A percentile compares a stretch with the other conserved stretches of the same genome.
Conservation (phyloP, 1,140 invertebrate genomes). For the Patella vulgata region DNA sequence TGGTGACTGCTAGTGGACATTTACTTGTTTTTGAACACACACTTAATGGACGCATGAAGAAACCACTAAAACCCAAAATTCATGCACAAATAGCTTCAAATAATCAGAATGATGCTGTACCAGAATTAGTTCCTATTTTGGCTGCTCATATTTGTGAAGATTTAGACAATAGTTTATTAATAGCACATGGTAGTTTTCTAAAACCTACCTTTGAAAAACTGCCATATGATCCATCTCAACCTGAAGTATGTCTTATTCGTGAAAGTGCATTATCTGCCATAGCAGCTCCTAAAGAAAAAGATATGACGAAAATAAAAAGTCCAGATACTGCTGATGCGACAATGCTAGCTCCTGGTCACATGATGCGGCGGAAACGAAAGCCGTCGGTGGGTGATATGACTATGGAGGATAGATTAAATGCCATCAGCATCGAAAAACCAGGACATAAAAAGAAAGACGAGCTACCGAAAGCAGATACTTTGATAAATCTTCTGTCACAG, state of each 20-base stretch:
- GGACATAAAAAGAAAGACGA: constrained; percentile 19
- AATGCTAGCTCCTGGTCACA: constrained; percentile 52
- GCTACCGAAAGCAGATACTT: constrained; percentile 56
- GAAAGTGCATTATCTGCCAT: constrained; percentile 38
- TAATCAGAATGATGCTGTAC: constrained; percentile 30
- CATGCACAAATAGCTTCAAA: constrained; percentile 52
- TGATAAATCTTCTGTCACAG: constrained; percentile 56
- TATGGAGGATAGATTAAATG: constrained; percentile 59
- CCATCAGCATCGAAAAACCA: constrained; percentile 52
- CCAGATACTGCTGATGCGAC: constrained; percentile 42
- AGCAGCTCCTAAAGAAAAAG: constrained; percentile 34
- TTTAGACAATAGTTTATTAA: constrained; percentile 30
- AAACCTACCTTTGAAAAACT: constrained; percentile 62
- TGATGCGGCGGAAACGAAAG: constrained; percentile 38
- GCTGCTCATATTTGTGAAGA: constrained; percentile 37
- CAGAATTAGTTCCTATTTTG: constrained; percentile 50
- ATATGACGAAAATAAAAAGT: background rate
- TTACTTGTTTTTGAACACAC: constrained; percentile 81
- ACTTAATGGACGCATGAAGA: constrained; percentile 74
- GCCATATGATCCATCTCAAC: constrained; percentile 33
- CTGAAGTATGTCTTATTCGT: constrained; percentile 44
- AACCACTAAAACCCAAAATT: constrained; percentile 53
- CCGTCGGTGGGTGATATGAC: constrained; percentile 56
- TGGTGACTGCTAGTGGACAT: constrained; percentile 78
- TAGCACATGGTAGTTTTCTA: constrained; percentile 57